Evolutionary conservation across 2,797 vertebrate species (phyloP).

Genomic region (Spinibarbus caldwelli): DNA sequence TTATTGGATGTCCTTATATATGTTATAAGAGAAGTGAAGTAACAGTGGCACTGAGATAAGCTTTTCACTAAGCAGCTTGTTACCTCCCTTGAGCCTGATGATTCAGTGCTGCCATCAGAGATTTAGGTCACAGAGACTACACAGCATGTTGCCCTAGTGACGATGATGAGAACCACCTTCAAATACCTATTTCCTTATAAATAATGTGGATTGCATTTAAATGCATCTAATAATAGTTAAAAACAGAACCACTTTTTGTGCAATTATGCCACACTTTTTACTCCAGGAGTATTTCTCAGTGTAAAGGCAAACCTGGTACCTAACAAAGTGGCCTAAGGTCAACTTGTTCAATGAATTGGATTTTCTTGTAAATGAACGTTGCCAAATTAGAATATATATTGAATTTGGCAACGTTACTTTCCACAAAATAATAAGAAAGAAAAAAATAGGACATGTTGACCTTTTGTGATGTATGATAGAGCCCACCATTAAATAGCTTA

Average conservation of each 20-base stretch:
- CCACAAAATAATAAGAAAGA: too few species aligned
- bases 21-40: conserved; percentile 16
- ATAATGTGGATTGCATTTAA: background rate
- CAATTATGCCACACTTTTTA: background rate
- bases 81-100: conserved; percentile 38
- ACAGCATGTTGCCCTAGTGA: conserved; percentile 41
- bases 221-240: background rate
- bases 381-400: background rate
- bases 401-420: background rate
- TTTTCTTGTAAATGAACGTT: too few species aligned
- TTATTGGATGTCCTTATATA: conserved; percentile 3
- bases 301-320: too few species aligned
- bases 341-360: too few species aligned
- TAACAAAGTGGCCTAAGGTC: too few species aligned
- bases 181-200: background rate
- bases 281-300: background rate
- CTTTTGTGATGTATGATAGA: background rate
- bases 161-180: conserved; percentile 18
- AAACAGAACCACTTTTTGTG: background rate
- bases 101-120: conserved; percentile 52
- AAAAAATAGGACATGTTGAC: background rate
- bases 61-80: conserved; percentile 56
- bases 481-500: background rate
- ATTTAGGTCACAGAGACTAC: conserved; percentile 54
- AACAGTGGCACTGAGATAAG: conserved; percentile 39